Evolutionary conservation across 64 coral and sea anemone species (phyloP).

Genomic region (Anthopleura sola): DNA sequence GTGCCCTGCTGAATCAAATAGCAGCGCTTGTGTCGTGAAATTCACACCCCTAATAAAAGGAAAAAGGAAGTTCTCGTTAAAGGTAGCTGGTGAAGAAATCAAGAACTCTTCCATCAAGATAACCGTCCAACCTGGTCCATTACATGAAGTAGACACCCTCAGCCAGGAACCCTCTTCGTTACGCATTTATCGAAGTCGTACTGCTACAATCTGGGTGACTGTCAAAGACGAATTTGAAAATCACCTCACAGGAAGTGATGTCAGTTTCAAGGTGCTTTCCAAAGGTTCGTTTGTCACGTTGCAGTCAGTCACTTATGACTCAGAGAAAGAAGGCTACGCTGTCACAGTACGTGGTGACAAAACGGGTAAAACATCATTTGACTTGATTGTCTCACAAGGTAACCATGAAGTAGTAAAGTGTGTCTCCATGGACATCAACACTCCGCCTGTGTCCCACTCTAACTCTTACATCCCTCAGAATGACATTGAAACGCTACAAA

Average conservation of each 20-base stretch:
- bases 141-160: background rate
- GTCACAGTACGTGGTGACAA: background rate
- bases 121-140: background rate
- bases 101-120: background rate
- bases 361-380: background rate
- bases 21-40: background rate
- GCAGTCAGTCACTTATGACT: background rate
- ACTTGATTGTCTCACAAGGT: background rate
- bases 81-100: background rate
- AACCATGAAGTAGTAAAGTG: background rate
- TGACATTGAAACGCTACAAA: background rate
- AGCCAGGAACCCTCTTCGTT: background rate
- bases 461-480: background rate
- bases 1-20: background rate
- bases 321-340: background rate
- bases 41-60: background rate
- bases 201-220: background rate
- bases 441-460: background rate
- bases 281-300: background rate
- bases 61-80: background rate
- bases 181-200: background rate
- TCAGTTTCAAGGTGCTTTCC: background rate
- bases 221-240: background rate
- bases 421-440: background rate
- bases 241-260: background rate